Evolutionary conservation across 2,113 vertebrate species (phyloP), one percentile per base, ranked within the genome.

Genomic region (Sinocyclocheilus anshuiensis): DNA sequence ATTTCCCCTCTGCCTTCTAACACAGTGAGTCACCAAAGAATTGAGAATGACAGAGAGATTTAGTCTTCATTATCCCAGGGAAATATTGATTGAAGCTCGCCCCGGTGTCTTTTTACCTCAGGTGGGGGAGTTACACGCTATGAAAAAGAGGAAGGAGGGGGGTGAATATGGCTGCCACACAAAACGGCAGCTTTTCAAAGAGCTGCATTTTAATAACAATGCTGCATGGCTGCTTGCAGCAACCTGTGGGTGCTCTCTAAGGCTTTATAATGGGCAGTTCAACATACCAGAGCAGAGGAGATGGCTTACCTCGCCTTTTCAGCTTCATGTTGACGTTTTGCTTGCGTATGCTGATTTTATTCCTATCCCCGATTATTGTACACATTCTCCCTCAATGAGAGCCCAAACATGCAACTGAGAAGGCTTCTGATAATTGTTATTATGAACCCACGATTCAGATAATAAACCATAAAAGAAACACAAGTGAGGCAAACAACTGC

Each of bases 391-490:
- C 95, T 90, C 92, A 82, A 67, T 55, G 84, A 89, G 92, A 94
- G 90, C 92, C 91, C 94, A 95, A 95, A 91, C 91, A 89, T 88
- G 86, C 88, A 91, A 90, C 87, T 89, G 95, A 95, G 94, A 94
- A 92, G 92, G 92, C 92, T 93, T 87, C 85, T 85, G 81, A 84
- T 87, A 94, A 95, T 94, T 94, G 93, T 92, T 93, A 92, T 92
- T 93, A 95, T 95, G 90, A 87, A 81, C 88, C 55, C n/a, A 91
- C 91, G 92, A 93, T 94, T 94, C 93, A 92, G 80, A 95, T 95
- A 95, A 95, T 95, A 95, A 91, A 95, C 95, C 96, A 97, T 97
- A 95, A 97, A 97, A 97, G 95, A 97, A 96, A 96, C 95, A 96
- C 95, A 95, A 97, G 94, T 90, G 91, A 95, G 93, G 95, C 94